Base-by-base conservation (phyloP, 1,140 invertebrate species). In the Ostrea denselamellosa region DNA sequence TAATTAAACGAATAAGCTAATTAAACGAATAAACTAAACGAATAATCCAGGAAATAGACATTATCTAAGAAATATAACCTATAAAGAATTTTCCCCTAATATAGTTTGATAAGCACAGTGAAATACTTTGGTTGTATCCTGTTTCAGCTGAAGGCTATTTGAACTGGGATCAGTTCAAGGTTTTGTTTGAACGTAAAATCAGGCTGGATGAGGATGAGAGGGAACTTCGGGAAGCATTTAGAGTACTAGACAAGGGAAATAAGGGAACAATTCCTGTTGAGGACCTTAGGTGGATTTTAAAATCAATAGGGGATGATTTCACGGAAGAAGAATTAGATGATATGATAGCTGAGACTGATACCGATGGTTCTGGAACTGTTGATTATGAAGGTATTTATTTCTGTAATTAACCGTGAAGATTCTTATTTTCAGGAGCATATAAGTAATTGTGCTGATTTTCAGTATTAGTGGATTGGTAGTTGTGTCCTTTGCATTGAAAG, bases 301-400 rank as follows among this genome's bases (percentile, higher is more conserved):
- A 93, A 83, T 92, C 91, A 86, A 90, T 95, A 85, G 95, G 94
- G 82, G 95, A 95, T 86, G 94, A 95, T 89, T 91, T 95, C 71
- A 94, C 93, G n/a, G 94, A 95, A 82, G 94, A 95, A 34, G 95
- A 95, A 92, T 94, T 95, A 86, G 95, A 95, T 34, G 94, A 95
- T 89, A 95, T 95, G 94, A 95, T 95, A 85, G 89, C 90, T 2
- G 94, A 95, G 87, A 94, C 94, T 19, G 95, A 95, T 90, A 95
- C 94, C 17, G 95, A 95, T 86, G 94, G 94, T 77, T 94, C 93
- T 71, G 95, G 95, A 83, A 95, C 94, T 54, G 95, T 95, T 85
- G 95, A 95, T 91, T 95, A 95, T 88, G 94, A 95, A 92, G 95
- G 95, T 95, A 92, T 86, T 34, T 28, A 28, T 34, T 77, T 12